These are phyloP conservation scores for Malurus leucopterus DNA, from an alignment of 2,797 vertebrate species.

Conservation along the genomic window DNA sequence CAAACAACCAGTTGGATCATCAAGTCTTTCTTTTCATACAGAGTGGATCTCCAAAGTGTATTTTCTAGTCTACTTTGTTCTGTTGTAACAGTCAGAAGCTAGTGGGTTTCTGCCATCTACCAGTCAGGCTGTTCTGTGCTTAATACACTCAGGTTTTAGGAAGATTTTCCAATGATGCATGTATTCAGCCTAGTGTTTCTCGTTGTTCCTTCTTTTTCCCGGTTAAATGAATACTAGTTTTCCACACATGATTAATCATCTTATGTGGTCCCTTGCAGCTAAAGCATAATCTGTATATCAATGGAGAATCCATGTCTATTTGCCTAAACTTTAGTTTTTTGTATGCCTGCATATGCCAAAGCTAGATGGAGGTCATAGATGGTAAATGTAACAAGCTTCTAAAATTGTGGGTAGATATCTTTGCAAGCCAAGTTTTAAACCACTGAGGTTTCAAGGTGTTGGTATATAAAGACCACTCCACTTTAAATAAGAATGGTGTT, in stretches of 20 bases:
- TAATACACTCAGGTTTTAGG: neutral
- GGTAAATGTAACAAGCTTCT: neutral
- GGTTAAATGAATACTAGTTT: neutral
- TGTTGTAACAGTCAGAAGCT: neutral
- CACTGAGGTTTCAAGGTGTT: neutral
- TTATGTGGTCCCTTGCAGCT: neutral
- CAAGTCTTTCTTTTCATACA: neutral
- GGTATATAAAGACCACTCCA: neutral
- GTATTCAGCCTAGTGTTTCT: neutral
- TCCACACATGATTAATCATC: neutral
- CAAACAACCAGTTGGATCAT: neutral
- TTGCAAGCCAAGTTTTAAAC: neutral
- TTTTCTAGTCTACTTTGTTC: neutral
- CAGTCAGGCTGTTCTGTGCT: neutral
- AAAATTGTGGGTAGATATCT: neutral
- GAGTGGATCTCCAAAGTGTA: neutral
- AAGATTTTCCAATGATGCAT: neutral
- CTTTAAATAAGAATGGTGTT: neutral
- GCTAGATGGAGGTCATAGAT: neutral
- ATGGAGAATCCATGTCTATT: neutral
- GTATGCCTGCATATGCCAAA: neutral
- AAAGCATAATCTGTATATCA: neutral
- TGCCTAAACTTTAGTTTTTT: neutral
- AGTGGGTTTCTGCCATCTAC: neutral
- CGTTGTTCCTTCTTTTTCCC: neutral